Evolutionary conservation across 2,797 vertebrate species (phyloP), one percentile per base, ranked within the genome.

Genomic region (Echeneis naucrates): DNA sequence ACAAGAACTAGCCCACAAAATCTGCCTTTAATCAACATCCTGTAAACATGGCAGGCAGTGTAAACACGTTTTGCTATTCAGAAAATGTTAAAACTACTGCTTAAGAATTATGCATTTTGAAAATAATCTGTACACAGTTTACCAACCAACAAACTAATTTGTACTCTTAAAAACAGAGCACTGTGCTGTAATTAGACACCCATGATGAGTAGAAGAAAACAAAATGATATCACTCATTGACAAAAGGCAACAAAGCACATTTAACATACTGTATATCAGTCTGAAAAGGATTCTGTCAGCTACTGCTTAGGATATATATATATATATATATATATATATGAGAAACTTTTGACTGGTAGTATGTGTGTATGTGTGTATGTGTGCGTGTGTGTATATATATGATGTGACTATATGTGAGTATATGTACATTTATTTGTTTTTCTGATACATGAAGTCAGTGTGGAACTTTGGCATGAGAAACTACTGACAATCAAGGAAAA

Each of bases 1-100:
- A 90, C 78, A 82, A 88, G 77, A 89, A 87, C 75, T 80, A 85
- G 75, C 83, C 82, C 77, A 73, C 68, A 38, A 77, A 51, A 79
- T 65, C 83, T 83, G 87, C 72, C 77, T 78, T 87, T 64, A 71
- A 71, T 85, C 82, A 77, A 79, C 33, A 33, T 82, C 85, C 76
- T 88, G 93, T 94, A 94, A 94, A 95, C 93, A 93, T 86, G 89
- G 82, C 86, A 89, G 84, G 73, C 71, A 79, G 80, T 88, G 90
- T 92, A 91, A 91, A 94, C 90, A 66, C 72, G 70, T 85, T 84
- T 89, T 61, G 84, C 45, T 73, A 58, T 81, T 81, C 70, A 83
- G 84, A 87, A 78, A 87, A 86, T 42, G 33, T 81, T 72, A 79
- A 74, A 84, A 80, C 72, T 55, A 84, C 76, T 67, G 72, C 60